Conservation (phyloP, 2,113 vertebrate species). For the Sapajus apella region DNA sequence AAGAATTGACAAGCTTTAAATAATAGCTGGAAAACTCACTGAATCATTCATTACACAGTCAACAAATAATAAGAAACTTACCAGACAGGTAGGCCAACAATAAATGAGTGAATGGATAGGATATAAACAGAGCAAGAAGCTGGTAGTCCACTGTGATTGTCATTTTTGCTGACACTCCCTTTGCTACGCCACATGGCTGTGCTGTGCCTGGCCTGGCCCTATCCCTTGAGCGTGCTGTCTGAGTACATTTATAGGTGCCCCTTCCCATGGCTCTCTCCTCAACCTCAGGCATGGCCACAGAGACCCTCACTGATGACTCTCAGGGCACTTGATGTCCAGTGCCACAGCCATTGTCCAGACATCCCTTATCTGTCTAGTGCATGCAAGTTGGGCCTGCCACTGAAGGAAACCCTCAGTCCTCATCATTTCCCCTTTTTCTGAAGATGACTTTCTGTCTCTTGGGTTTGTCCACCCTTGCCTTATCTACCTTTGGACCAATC, state of each 20-base stretch:
- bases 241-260: fast-evolving
- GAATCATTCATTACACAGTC: neutral
- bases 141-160: too few species aligned
- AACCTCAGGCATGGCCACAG: neutral
- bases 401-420: neutral
- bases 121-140: neutral
- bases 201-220: neutral
- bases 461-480: neutral
- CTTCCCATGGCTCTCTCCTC: neutral
- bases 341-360: neutral
- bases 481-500: neutral
- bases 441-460: neutral
- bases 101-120: neutral
- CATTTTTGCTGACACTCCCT: neutral
- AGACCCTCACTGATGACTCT: neutral
- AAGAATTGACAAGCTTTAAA: neutral
- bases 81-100: neutral
- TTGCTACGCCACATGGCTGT: neutral
- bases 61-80: neutral
- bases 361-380: neutral
- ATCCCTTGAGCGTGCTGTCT: neutral
- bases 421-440: neutral
- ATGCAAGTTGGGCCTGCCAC: neutral
- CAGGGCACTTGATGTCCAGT: neutral
- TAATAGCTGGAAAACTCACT: neutral